Evolutionary conservation across 92 coral and sea anemone species (phyloP), one percentile per base, ranked within the genome.

Genomic region (Epizoanthus illoricatus): DNA sequence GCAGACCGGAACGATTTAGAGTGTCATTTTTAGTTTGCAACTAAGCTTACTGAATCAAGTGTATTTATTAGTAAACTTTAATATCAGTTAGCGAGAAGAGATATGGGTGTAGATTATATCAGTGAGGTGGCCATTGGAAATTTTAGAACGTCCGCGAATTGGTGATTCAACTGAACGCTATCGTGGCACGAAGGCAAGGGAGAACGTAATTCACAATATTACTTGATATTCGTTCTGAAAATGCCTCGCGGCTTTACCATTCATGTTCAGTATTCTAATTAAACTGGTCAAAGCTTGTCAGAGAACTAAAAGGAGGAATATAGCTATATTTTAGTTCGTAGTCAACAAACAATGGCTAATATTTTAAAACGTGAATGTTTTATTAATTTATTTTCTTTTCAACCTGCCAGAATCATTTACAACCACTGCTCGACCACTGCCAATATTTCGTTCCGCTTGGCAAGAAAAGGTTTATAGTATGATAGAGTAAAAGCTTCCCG

Each of bases 371-470:
- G 19, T 73, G 79, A 18, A 78, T 78, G 71, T 78, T 78, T 78
- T 78, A 78, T 78, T 78, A 19, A 78, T 78, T 41, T 42, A 78
- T 78, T 78, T 78, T 78, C 21, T 13, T 78, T 78, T 76, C 16
- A 41, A 78, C 82, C 82, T 78, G 82, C 43, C 47, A 78, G 71
- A 43, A 78, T 43, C 62, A 7, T 62, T 56, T 78, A 63, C 20
- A 7, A 52, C 15, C 56, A 52, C 70, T 49, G 9, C 12, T 56
- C 41, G 23, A 21, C 16, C 16, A 62, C 11, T 41, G n/a, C 68
- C 41, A 61, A 21, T 20, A 8, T 19, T 17, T 43, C 28, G 33
- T 58, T 13, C 72, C 45, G 12, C 16, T 78, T 19, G 24, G n/a
- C 60, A 78, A 64, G 60, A 20, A 20, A 61, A 43, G 59, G 4